Conservation (phyloP, 2,113 vertebrate species). For the Oryzias javanicus region DNA sequence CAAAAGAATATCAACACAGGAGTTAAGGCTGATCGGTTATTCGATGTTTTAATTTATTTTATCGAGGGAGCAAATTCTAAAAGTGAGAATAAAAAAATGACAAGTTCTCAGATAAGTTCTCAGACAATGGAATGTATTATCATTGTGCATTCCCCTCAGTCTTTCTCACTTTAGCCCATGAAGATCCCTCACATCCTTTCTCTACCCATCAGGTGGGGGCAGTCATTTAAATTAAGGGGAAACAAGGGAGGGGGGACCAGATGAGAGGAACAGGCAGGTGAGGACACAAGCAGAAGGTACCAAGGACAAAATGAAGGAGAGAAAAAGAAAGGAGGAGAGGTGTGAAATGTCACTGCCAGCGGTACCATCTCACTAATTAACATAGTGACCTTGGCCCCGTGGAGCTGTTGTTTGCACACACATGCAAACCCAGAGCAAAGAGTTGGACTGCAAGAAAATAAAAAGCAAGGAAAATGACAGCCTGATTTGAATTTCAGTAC, state of each 20-base stretch:
- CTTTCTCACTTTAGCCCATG: too few species aligned
- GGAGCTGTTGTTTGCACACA: constrained; percentile 32
- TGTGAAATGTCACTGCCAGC: constrained; percentile 65
- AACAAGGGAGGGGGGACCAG: constrained; percentile 3
- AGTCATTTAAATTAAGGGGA: constrained; percentile 22
- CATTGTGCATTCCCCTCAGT: too few species aligned
- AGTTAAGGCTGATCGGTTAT: too few species aligned
- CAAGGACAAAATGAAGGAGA: constrained; percentile 60
- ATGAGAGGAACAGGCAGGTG: constrained; percentile 22
- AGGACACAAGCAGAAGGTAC: constrained; percentile 26
- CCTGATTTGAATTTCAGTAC: constrained; percentile 21
- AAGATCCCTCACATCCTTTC: too few species aligned
- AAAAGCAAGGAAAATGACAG: neutral
- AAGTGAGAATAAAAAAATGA: too few species aligned
- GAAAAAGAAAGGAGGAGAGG: constrained; percentile 45
- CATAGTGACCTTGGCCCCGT: constrained; percentile 70
- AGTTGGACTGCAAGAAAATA: too few species aligned
- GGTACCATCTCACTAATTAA: constrained; percentile 65
- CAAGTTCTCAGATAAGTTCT: too few species aligned
- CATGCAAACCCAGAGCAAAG: constrained; percentile 8
- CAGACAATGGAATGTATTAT: too few species aligned
- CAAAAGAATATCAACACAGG: too few species aligned
- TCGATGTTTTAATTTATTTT: too few species aligned
- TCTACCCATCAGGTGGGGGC: neutral
- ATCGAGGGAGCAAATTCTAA: too few species aligned